Conservation (phyloP, 2,113 vertebrate genomes). For the Glaucidium brasilianum region DNA sequence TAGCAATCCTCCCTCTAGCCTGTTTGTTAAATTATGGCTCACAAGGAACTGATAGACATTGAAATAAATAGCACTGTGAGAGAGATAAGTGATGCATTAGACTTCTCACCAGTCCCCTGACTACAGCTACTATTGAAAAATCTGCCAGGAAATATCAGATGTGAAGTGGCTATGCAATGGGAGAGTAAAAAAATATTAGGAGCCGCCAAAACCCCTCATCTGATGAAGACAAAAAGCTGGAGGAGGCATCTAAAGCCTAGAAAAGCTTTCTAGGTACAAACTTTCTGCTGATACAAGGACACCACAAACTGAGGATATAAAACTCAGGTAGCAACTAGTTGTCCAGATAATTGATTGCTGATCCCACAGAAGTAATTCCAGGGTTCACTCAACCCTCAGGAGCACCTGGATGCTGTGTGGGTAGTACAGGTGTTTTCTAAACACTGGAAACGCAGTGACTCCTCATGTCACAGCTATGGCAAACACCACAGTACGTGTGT, state of each 20-base stretch:
- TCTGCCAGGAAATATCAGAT: background rate
- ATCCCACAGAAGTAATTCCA: background rate
- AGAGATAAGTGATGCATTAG: slow-evolving; percentile 7
- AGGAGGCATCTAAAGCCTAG: background rate
- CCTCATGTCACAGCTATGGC: background rate
- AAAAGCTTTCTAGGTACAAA: background rate
- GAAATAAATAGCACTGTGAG: background rate
- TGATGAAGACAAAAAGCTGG: background rate
- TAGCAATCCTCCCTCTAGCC: background rate
- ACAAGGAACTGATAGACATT: background rate
- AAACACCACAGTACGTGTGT: background rate
- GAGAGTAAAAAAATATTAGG: background rate
- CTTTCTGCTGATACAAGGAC: background rate
- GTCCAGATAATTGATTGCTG: background rate
- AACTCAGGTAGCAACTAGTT: background rate
- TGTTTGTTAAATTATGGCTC: background rate
- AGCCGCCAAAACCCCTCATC: background rate
- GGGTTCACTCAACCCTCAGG: background rate
- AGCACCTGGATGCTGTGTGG: background rate
- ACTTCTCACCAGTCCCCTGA: slow-evolving; percentile 5
- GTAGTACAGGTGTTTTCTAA: background rate
- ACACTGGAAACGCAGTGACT: background rate
- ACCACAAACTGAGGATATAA: background rate
- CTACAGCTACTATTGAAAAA: background rate
- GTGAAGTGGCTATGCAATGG: background rate